Evolutionary conservation across 2,797 vertebrate species (phyloP).

Genomic region (Coregonus sp.): DNA sequence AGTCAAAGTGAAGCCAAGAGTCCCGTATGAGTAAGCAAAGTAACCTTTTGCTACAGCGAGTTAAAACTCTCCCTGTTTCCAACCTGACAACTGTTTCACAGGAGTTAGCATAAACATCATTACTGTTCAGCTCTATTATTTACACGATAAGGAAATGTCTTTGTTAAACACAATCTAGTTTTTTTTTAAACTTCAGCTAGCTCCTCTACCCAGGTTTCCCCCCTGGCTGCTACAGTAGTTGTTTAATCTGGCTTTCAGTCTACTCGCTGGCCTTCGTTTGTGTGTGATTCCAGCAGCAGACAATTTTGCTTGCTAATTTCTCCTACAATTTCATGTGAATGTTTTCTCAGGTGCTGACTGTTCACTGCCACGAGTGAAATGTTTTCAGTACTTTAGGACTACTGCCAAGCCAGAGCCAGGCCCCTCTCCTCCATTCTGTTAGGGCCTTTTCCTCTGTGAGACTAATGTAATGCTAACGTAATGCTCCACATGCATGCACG

Average conservation of each 20-base stretch:
- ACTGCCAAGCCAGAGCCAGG: not conserved
- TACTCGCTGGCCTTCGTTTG: not conserved
- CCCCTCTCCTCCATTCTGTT: not conserved
- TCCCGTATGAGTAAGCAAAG: not conserved
- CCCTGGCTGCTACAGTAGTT: not conserved
- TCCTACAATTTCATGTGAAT: not conserved
- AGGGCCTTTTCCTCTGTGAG: not conserved
- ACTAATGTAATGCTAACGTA: not conserved
- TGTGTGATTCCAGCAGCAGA: not conserved
- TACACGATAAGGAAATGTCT: not conserved
- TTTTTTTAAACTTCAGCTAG: not conserved
- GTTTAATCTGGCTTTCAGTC: not conserved
- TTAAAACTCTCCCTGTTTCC: not conserved
- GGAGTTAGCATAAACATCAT: conserved; percentile 9
- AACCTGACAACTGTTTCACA: not conserved
- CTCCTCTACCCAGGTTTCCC: not conserved
- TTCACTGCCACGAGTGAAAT: not conserved
- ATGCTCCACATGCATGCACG: not conserved
- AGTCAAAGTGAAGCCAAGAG: conserved; percentile 13
- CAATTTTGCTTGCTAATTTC: conserved; percentile 1
- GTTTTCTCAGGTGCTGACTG: conserved; percentile 1
- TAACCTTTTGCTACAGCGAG: not conserved
- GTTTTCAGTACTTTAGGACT: not conserved
- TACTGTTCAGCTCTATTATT: conserved; percentile 6
- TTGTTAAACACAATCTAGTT: not conserved